Conservation (phyloP, 2,113 vertebrate species). For the Megalops atlanticus region DNA sequence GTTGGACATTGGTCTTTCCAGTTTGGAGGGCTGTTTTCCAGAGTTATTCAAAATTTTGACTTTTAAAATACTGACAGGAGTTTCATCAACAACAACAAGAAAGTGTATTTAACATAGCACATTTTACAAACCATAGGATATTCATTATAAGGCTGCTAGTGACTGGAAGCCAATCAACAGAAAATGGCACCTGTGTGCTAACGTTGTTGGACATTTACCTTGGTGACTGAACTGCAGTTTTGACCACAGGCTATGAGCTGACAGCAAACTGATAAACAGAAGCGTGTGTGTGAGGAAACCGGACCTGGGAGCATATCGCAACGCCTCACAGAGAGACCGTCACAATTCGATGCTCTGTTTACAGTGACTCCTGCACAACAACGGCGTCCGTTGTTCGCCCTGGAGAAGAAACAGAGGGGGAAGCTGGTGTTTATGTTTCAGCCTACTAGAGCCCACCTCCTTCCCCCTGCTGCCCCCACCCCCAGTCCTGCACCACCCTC, state of each 20-base stretch:
- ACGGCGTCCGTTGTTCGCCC: conserved; percentile 40
- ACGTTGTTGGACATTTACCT: not conserved
- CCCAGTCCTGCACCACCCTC: not conserved
- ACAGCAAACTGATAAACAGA: not conserved
- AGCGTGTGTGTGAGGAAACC: not conserved
- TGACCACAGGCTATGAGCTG: not conserved
- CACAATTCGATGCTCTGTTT: not conserved
- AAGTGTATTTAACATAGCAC: too few relatives aligned
- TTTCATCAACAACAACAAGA: too few relatives aligned
- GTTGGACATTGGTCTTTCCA: too few relatives aligned
- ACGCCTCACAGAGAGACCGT: not conserved
- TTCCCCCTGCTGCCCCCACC: not conserved
- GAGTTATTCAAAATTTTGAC: too few relatives aligned
- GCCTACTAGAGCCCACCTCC: conserved; percentile 9
- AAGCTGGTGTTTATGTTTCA: conserved; percentile 54
- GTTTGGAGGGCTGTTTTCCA: too few relatives aligned
- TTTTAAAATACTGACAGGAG: too few relatives aligned
- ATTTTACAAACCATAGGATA: too few relatives aligned
- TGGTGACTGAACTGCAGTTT: not conserved
- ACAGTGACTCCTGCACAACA: conserved; percentile 16
- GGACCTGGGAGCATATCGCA: not conserved
- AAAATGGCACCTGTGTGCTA: not conserved
- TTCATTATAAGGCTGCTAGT: not conserved
- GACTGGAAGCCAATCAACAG: not conserved
- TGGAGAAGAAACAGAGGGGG: conserved; percentile 40